Base-by-base conservation (phyloP, 2,888 invertebrate species). In the Cephus runcator region DNA sequence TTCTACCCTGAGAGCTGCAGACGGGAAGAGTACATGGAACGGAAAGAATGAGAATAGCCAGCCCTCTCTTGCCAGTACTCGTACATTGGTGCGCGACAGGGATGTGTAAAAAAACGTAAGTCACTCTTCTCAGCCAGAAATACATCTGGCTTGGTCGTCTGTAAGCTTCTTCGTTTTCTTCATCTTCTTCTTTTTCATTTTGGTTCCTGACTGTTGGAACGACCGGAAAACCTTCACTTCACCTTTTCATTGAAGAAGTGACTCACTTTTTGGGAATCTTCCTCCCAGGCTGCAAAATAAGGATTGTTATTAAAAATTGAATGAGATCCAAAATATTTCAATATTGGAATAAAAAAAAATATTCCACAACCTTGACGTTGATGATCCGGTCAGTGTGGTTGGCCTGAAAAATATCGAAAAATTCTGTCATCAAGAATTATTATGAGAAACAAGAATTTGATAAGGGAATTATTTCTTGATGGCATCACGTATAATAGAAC, bases 91-190 rank as follows among this genome's bases (percentile, higher is more conserved):
- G 71, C 71, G 71, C 71, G 71, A 71, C 71, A 71, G 33, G 33
- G 71, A 31, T 31, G 33, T 31, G 75, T 69, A 76, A 77, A 73
- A 77, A 78, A 76, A 76, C 75, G 79, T 76, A 81, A 80, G 79
- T 78, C 77, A 80, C 79, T 85, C 81, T 81, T 80, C 80, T 80
- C 81, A 82, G 83, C 84, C 86, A 84, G 86, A 87, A 86, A 86
- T 87, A 87, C 84, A 85, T 86, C 84, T 84, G 82, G 84, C 86
- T 82, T 84, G 82, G 79, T 75, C 77, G 71, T 31, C 71, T 34
- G 71, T 34, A 23, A 31, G 82, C 81, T 83, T 83, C 83, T 86
- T 84, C 84, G 33, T 71, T n/a, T 71, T 34, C 71, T 12, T 34
- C 40, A 15, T 12, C 36, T 15, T 40, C 40, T 40, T 15, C 40